Percentiles rank a stretch among this genome's conserved stretches.
Evolutionary conservation across 2,797 vertebrate species (phyloP).

Genomic region (Distichodus sexfasciatus): DNA sequence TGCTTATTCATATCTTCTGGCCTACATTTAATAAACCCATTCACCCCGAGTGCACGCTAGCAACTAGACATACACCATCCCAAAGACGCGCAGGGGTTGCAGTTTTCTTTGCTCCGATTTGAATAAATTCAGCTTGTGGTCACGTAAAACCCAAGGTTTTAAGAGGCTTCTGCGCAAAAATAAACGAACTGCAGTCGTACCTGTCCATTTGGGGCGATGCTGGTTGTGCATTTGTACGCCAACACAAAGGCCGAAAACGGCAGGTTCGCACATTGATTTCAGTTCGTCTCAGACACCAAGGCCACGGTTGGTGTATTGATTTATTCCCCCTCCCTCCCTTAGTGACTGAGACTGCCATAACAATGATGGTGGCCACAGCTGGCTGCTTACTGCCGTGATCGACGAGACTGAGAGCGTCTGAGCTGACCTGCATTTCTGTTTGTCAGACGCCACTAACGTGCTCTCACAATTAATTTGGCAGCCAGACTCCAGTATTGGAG

Average conservation of each 20-base stretch:
- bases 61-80: too few relatives aligned
- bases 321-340: constrained; percentile 42
- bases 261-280: constrained; percentile 48
- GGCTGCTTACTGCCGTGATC: constrained; percentile 51
- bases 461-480: too few relatives aligned
- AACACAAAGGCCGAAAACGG: constrained; percentile 1
- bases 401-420: constrained; percentile 48
- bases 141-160: not conserved
- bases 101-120: too few relatives aligned
- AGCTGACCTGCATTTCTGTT: constrained; percentile 65
- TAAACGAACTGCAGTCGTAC: constrained; percentile 2
- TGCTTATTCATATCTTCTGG: constrained; percentile 33
- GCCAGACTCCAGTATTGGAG: too few relatives aligned
- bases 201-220: not conserved
- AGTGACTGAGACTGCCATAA: constrained; percentile 44
- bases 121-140: too few relatives aligned
- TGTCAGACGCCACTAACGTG: constrained; percentile 64
- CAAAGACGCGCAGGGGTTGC: too few relatives aligned
- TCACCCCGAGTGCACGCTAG: constrained; percentile 30
- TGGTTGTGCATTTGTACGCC: constrained; percentile 14
- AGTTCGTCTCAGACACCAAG: constrained; percentile 37
- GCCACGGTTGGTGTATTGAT: constrained; percentile 50
- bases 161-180: not conserved
- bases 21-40: constrained; percentile 15
- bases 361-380: constrained; percentile 59